Base-by-base conservation (phyloP, 2,888 invertebrate species). In the Drosophila tripunctata region DNA sequence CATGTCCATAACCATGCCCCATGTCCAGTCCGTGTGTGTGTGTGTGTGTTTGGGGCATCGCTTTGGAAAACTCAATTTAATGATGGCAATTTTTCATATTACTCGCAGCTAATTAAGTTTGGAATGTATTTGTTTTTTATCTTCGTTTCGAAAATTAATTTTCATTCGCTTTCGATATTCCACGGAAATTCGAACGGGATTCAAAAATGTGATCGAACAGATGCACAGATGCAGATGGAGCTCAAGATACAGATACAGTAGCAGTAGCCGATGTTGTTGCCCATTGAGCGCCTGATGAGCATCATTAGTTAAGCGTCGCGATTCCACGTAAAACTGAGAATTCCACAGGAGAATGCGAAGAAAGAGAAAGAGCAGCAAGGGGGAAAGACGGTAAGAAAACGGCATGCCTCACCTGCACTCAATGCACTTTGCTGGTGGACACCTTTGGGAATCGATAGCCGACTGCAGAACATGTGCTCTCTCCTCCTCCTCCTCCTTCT, bases 291-390 rank as follows among this genome's bases (percentile, higher is more conserved):
- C 75, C 83, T 88, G 85, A 89, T 88, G 79, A 88, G 73, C 79
- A 74, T 89, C 88, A 89, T 89, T 89, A 88, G 84, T 90, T 88
- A 73, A 77, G 78, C 75, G 78, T 78, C 82, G 75, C 77, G 82
- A 88, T 89, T 90, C 87, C 84, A 77, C 70, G 78, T 89, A 89
- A 88, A 57, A 38, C 38, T 4, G 58, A 63, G 43, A 66, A 71
- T 60, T 47, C 69, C 63, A 58, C 54, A 50, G 40, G 17, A 44
- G 36, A 40, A 12, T 10, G 19, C 6, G 24, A 17, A 27, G 40
- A 24, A 35, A 57, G 60, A 17, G 30, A 41, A 10, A 2, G 17
- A 6, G 33, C 48, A 52, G 45, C 52, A n/a, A 2, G 17, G 4
- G 24, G n/a, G 8, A 7, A 14, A 14, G 12, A 3, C 12, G 33